Evolutionary conservation across 2,888 invertebrate species (phyloP), one percentile per base, ranked within the genome.

Genomic region (Ochlodes sylvanus): DNA sequence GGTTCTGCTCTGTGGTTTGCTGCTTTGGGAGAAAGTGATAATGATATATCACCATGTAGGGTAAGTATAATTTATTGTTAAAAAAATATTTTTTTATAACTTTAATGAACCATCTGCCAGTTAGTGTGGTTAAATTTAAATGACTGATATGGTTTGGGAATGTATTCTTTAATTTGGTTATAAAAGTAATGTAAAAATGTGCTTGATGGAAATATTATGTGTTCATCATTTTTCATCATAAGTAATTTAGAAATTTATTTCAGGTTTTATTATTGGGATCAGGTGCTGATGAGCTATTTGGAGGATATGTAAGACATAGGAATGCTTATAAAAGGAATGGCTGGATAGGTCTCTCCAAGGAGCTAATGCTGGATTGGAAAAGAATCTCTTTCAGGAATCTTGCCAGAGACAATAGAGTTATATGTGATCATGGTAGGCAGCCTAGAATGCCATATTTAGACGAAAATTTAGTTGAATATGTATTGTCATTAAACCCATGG

Each of bases 1-100:
- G 99, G 99, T 0, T 97, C 97, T 83, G 99, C 97, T n/a, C 92
- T 98, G 56, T 99, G 99, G 99, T 99, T 99, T 94, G 99, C 99
- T 27, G 96, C 98, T 57, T 93, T 96, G 78, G 98, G 96, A 4
- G 80, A 89, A 71, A 96, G 95, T 60, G 75, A 78, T 12, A 64
- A 73, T 4, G 94, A 94, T 71, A 83, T 81, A 68, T 96, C 96
- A 44, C 89, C 95, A 19, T 95, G 95, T 74, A 94, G 97, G 84
- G 96, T 96, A 91, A 85, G 21, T 14, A 41, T 27, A n/a, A 3
- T 19, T 14, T 14, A 38, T 60, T 27, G 15, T 82, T 78, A 52
- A 27, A 56, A 27, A 6, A 4, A 27, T 27, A 42, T 21, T 47
- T 60, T 41, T 58, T 21, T 12, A 19, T 27, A 4, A 27, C 27